These are phyloP conservation scores for Vanessa tameamea DNA, from an alignment of 1,140 invertebrate species.

Conservation along the genomic window DNA sequence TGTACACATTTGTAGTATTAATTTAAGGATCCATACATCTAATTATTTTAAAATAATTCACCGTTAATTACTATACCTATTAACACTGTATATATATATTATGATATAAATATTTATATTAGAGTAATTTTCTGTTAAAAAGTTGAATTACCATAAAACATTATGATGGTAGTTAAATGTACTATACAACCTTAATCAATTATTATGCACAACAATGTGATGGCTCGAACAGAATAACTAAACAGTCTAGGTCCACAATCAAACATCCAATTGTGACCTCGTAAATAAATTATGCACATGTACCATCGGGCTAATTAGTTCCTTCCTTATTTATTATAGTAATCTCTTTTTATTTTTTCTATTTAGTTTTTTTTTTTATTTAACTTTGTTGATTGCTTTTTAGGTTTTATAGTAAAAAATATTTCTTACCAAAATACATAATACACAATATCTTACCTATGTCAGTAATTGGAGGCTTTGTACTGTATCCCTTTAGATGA, in stretches of 20 bases:
- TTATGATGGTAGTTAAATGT: constrained; percentile 6
- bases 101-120: too few relatives aligned
- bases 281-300: constrained; percentile 47
- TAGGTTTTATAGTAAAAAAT: background rate
- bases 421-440: background rate
- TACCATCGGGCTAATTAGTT: constrained; percentile 40
- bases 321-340: constrained; percentile 43
- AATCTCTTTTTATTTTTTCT: constrained; percentile 1
- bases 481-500: constrained; percentile 86
- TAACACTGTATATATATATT: too few relatives aligned
- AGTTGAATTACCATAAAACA: background rate
- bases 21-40: too few relatives aligned
- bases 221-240: constrained; percentile 39
- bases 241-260: constrained; percentile 33
- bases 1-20: too few relatives aligned
- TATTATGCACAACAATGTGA: constrained; percentile 33
- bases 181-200: constrained; percentile 17
- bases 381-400: background rate
- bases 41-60: too few relatives aligned
- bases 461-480: constrained; percentile 96
- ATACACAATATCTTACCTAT: constrained; percentile 72
- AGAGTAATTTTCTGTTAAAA: too few relatives aligned
- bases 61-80: too few relatives aligned
- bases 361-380: background rate
- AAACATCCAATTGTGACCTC: constrained; percentile 48